Base-by-base conservation (phyloP, 2,888 invertebrate genomes). In the Drosophila mulleri region DNA sequence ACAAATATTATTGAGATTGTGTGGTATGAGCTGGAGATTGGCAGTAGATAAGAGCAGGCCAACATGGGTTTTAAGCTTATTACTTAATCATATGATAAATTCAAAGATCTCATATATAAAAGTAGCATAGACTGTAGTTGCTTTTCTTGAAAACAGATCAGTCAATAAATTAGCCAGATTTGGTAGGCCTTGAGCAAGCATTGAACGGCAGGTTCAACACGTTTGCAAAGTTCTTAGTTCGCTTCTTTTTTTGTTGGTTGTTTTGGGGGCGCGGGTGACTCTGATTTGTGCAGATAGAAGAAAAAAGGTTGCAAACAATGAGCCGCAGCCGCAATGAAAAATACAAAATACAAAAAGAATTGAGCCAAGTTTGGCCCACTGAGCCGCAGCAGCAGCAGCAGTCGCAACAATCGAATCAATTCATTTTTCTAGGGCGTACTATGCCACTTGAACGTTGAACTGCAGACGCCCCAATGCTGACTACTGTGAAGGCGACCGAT, bases 371-470 rank as follows among this genome's bases (percentile, higher is more conserved):
- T 72, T 74, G 74, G 79, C 73, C 77, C 75, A 83, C 70, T 75
- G 68, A 74, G 70, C 44, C 47, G 53, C 47, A 18, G 60, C 63
- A n/a, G 59, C 48, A 9, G 59, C 47, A n/a, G 68, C 50, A 18
- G 59, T 32, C 70, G 71, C 84, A 78, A 89, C 88, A 88, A 88
- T 88, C 88, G 88, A 89, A 89, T 88, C 89, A 88, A 88, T 88
- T 89, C 88, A 88, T 87, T 91, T 85, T 91, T 88, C 89, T 91
- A 91, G 91, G 91, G 92, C 92, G 92, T 91, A 89, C 89, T 88
- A 81, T 89, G 91, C 91, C 91, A 91, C 91, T 91, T 91, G 92
- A 91, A 91, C 91, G 91, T 91, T 91, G 91, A 91, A 91, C 91
- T 90, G 91, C 91, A 91, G 91, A 91, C 91, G 91, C 91, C 91